Base-by-base conservation (phyloP, 2,797 vertebrate species). In the Rhyacichthys aspro region DNA sequence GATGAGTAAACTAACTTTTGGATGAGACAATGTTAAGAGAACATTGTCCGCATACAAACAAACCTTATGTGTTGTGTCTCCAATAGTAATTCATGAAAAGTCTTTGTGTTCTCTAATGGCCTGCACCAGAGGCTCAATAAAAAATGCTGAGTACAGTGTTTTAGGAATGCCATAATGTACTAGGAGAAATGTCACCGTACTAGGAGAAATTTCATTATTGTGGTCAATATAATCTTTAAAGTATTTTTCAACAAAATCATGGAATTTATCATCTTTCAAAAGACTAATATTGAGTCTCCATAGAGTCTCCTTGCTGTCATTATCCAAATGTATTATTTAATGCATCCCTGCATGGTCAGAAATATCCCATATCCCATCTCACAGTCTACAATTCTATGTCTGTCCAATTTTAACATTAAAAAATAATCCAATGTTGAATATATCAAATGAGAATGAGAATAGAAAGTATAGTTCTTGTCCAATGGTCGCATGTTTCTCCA, bases 251-350 rank as follows among this genome's bases (percentile, higher is more conserved):
- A 43, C 28, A 19, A 23, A 53, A 0, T 14, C 16, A 15, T 37
- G 0, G 1, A 18, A 50, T 3, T 42, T 0, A 1, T 10, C 0
- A 3, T 64, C n/a, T 12, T 68, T 72, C 7, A 58, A 8, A 16
- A 72, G 16, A 7, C 7, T 18, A 0, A 23, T 58, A 1, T 72
- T 72, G 0, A 72, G 17, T 37, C 53, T 65, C 54, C 53, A 76
- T 2, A 72, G 11, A 0, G 60, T 72, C 1, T 61, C 34, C 6
- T 45, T 60, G 0, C 5, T 1, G 14, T 32, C 36, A 15, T 17
- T 16, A 6, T 72, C 14, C 8, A 68, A 39, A 10, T 72, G 37
- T 0, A 54, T 0, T 11, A 23, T 45, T 11, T 63, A 5, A 3
- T 55, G 23, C 1, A 66, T 19, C 8, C 38, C 55, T 11, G 36